A percentile compares a stretch with the other conserved stretches of the same genome.
phyloP scores from a whole-genome alignment of 2,113 vertebrate genomes.

The Callospermophilus lateralis region DNA sequence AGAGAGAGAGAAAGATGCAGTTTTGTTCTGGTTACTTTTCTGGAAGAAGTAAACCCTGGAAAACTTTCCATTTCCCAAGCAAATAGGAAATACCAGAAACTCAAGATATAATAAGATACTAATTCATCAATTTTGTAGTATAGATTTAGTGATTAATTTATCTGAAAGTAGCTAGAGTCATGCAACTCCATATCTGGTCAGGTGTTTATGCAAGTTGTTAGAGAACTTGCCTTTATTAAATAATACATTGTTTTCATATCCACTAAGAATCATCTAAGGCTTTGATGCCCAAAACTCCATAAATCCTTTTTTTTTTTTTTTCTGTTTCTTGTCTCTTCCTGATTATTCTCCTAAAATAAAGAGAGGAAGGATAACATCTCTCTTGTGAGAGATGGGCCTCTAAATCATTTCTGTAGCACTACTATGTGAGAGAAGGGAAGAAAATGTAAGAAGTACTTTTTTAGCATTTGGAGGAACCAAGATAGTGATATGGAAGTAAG shows the following conservation, averaged over 20 bases:
- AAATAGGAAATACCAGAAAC: constrained; percentile 32
- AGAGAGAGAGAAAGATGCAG: no score
- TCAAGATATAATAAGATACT: background rate
- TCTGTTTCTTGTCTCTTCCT: background rate
- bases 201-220: background rate
- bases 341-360: background rate
- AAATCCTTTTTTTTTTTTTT: background rate
- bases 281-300: background rate
- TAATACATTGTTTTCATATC: background rate
- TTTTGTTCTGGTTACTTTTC: background rate
- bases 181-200: background rate
- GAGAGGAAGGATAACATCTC: background rate
- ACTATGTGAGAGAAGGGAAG: background rate
- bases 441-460: background rate
- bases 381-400: background rate
- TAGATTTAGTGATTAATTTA: background rate
- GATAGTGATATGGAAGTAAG: background rate
- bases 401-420: background rate
- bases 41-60: background rate
- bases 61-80: background rate
- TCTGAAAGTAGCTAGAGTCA: background rate
- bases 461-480: background rate
- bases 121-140: background rate
- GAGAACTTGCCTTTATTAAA: background rate
- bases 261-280: background rate